Conservation (phyloP, 2,113 vertebrate species). For the Acrocephalus kingi region DNA sequence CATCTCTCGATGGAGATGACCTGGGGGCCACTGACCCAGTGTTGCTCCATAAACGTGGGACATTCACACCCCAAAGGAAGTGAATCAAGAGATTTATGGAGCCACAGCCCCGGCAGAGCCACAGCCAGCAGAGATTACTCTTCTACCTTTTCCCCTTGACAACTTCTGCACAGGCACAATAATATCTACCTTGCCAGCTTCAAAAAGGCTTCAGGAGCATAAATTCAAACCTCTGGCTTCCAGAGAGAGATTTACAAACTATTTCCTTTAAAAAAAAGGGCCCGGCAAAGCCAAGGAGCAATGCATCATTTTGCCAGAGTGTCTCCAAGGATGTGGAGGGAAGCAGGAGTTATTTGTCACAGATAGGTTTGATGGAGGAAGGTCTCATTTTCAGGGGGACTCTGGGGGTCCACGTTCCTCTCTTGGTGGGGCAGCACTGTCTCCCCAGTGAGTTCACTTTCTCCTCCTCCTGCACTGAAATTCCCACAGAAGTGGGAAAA, state of each 20-base stretch:
- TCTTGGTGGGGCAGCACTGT: neutral
- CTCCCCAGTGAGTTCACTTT: neutral
- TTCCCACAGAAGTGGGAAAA: too few relatives aligned
- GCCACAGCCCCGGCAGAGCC: neutral
- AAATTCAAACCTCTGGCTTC: constrained; percentile 14
- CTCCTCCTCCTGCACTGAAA: neutral
- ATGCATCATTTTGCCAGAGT: neutral
- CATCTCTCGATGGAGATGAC: neutral
- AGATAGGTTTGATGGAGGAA: neutral
- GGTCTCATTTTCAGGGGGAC: neutral
- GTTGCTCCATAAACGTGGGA: neutral
- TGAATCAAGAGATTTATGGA: constrained; percentile 51
- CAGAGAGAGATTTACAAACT: constrained; percentile 30
- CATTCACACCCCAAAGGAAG: neutral
- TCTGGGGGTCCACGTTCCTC: neutral
- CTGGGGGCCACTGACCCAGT: neutral
- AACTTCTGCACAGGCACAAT: neutral
- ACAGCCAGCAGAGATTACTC: constrained; percentile 18
- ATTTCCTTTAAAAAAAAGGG: neutral
- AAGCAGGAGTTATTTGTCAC: neutral
- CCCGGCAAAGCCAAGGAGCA: neutral
- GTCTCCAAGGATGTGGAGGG: neutral
- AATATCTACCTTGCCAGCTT: constrained; percentile 30
- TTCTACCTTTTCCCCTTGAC: constrained; percentile 11
- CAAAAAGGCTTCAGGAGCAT: constrained; percentile 17